Base-by-base conservation (phyloP, 1,140 invertebrate species). In the Helicoverpa zea region DNA sequence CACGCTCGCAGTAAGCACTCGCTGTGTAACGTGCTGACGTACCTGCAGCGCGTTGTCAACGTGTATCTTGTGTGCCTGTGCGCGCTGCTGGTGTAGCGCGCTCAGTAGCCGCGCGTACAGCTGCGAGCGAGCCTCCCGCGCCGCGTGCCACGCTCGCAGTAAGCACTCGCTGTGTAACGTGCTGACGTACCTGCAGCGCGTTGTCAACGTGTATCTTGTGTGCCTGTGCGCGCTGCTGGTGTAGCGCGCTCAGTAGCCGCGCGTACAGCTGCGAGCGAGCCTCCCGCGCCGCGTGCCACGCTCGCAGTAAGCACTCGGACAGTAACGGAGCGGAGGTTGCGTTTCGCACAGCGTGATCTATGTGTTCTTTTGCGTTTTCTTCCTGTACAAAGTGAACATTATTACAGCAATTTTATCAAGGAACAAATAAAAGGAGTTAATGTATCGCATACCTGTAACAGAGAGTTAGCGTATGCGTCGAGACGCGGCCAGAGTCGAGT, bases 21-120 rank as follows among this genome's bases (percentile, higher is more conserved):
- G n/a, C 52, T n/a, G 1, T n/a, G 64, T 68, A 30, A 49, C 11
- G 4, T 68, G 61, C 3, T 12, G 30, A 12, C 14, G 12, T 80
- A 51, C 92, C 87, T 91, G 90, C 4, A 94, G 78, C 7, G 92
- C 92, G 56, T 92, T 91, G 51, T 94, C 91, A n/a, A 94, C 92
- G 76, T 94, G 91, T 80, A 89, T 86, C 72, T 77, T 82, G 30
- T 84, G 83, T 2, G 11, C 75, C 2, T 52, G 35, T 4, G 66
- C 68, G 0, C 83, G 81, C 85, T 94, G 91, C 11, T 16, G 13
- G 0, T 72, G 66, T n/a, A 94, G 76, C 30, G 83, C 84, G 18
- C 68, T 73, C 72, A 88, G 74, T 64, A 92, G 58, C 1, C 84
- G 74, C 47, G 84, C 43, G 52, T 56, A 66, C 56, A 81, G 14